Conservation (phyloP, 2,113 vertebrate species). For the Haemorhous mexicanus region DNA sequence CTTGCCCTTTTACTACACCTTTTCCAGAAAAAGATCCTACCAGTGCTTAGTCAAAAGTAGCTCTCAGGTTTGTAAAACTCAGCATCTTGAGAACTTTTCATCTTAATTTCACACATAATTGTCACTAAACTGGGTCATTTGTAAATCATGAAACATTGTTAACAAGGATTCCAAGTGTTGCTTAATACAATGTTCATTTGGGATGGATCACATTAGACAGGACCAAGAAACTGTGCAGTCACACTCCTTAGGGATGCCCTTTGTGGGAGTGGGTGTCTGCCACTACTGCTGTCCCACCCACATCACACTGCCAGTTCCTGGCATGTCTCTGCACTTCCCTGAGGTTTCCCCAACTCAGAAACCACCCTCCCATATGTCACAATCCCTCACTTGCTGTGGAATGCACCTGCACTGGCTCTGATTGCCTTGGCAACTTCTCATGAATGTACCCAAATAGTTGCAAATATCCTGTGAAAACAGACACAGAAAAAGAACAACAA, state of each 20-base stretch:
- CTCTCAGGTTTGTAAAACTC: not conserved
- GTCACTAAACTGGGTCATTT: not conserved
- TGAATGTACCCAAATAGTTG: not conserved
- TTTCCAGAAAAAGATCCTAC: not conserved
- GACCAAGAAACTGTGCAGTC: not conserved
- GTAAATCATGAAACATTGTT: not conserved
- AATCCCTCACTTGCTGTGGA: not conserved
- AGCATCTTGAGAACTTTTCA: not conserved
- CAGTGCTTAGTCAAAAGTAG: not conserved
- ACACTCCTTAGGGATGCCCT: not conserved
- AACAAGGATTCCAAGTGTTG: not conserved
- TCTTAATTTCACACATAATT: not conserved
- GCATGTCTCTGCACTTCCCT: not conserved
- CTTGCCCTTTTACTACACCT: not conserved
- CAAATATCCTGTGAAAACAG: not conserved
- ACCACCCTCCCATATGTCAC: rapidly evolving
- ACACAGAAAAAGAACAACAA: not conserved
- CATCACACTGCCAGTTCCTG: not conserved
- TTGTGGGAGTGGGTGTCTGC: not conserved
- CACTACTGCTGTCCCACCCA: not conserved
- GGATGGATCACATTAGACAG: not conserved
- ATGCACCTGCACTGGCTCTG: not conserved
- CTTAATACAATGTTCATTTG: not conserved
- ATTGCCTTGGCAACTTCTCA: not conserved
- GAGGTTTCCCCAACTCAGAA: not conserved